Evolutionary conservation across 2,888 invertebrate genomes (phyloP), one percentile per base, ranked within the genome.

Genomic region (Ormia ochracea): DNA sequence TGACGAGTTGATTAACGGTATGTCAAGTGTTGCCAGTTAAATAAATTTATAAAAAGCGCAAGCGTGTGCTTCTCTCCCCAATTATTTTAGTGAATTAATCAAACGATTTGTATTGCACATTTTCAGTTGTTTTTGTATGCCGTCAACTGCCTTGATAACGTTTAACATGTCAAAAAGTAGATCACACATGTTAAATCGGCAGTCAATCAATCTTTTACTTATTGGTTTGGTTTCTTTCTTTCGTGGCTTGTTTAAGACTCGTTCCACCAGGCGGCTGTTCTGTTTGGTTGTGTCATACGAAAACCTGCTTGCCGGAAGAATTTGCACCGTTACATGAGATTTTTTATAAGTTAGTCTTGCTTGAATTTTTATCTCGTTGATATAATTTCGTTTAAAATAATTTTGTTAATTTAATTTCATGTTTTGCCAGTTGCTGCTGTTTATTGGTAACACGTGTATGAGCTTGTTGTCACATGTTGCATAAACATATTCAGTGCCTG

Each of bases 1-100:
- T 80, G 75, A 76, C 80, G 66, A 72, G 66, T 66, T 75, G 75
- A 75, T 75, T 79, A 72, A 79, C 79, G 79, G 70, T 66, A 61
- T 61, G 66, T 75, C 75, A 75, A 70, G 61, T 63, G 68, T 48
- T 78, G 33, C 19, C 45, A 56, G 54, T 63, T 54, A 21, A 45
- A 48, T 38, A 61, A 31, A 28, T 65, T 58, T 65, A 58, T 58
- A 28, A 65, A 65, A 45, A 45, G n/a, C n/a, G 19, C 14, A 36
- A 9, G 23, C 21, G n/a, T 36, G 17, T 4, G 4, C 10, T 21
- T 10, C 14, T 19, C 9, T 33, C 14, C n/a, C 23, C 31, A 36
- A 43, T 48, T 31, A 26, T 23, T 43, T 72, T n/a, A 23, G 33
- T 23, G 50, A 70, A 59, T 23, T 45, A 50, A 52, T 21, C 5